Evolutionary conservation across 2,113 vertebrate genomes (phyloP).

Genomic region (Coptodon bakossiorum): DNA sequence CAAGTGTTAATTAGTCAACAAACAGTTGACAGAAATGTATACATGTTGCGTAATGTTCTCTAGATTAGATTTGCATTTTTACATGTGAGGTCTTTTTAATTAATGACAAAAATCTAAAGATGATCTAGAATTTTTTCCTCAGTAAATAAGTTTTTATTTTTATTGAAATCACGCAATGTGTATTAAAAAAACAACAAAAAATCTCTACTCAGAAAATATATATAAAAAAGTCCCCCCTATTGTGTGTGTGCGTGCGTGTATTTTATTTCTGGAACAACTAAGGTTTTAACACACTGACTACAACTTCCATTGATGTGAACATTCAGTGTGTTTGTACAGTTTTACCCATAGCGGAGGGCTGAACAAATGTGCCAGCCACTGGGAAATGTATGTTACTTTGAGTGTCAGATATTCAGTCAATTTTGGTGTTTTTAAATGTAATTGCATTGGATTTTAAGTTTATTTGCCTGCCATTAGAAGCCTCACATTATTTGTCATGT

Average conservation of each 20-base stretch:
- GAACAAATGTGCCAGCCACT: not conserved
- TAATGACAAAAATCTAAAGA: not conserved
- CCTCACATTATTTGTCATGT: not conserved
- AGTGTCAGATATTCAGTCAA: not conserved
- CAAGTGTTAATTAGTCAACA: not conserved
- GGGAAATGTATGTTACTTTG: not conserved
- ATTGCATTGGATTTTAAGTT: not conserved
- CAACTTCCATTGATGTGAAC: not conserved
- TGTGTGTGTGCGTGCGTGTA: not conserved
- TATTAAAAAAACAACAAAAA: not conserved
- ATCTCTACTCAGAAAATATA: not conserved
- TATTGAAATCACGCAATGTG: not conserved
- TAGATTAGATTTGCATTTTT: not conserved
- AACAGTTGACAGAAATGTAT: not conserved
- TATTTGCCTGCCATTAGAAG: not conserved
- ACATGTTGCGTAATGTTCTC: not conserved
- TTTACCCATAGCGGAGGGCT: not conserved
- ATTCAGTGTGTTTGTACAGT: not conserved
- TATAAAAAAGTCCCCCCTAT: not conserved
- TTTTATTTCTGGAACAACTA: not conserved
- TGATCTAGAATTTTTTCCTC: not conserved
- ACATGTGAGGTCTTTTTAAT: not conserved
- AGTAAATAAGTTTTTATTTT: not conserved
- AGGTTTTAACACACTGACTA: not conserved
- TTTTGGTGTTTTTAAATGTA: not conserved